phyloP scores from a whole-genome alignment of 2,888 invertebrate species.

The Pelosia muscerda region DNA sequence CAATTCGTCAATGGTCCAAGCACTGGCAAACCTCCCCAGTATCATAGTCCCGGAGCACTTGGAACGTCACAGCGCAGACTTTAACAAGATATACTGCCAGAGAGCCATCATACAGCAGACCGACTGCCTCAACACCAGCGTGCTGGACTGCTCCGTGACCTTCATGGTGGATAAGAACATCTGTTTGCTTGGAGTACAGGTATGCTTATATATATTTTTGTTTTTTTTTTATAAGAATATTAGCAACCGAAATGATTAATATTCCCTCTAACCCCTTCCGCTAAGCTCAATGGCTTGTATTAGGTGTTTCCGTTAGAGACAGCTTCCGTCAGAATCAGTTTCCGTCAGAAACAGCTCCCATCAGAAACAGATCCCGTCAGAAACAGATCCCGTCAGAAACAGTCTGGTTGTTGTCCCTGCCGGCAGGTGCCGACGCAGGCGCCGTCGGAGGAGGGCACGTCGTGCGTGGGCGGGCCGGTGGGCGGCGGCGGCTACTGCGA shows the following conservation, averaged over 20 bases:
- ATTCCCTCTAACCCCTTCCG: too few relatives aligned
- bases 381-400: too few relatives aligned
- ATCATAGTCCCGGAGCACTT: constrained; percentile 49
- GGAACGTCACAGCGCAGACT: constrained; percentile 71
- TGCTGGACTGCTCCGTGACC: constrained; percentile 92
- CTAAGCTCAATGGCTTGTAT: too few relatives aligned
- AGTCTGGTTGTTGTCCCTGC: too few relatives aligned
- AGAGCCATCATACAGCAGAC: constrained; percentile 89
- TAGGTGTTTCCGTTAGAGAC: too few relatives aligned
- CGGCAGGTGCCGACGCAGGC: constrained; percentile 91
- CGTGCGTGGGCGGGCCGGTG: constrained; percentile 45
- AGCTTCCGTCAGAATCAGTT: too few relatives aligned
- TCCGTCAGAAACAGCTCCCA: too few relatives aligned
- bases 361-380: too few relatives aligned
- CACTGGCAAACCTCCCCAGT: constrained; percentile 33
- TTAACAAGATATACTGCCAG: constrained; percentile 89
- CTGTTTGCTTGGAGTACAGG: constrained; percentile 91
- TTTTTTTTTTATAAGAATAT: too few relatives aligned
- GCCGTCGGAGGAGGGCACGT: constrained; percentile 78
- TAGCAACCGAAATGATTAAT: too few relatives aligned
- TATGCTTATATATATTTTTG: too few relatives aligned
- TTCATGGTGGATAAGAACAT: constrained; percentile 94
- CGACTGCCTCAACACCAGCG: constrained; percentile 91
- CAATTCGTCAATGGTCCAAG: constrained; percentile 52
- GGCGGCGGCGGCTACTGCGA: constrained; percentile 88